Evolutionary conservation across 2,797 vertebrate genomes (phyloP).

Genomic region (Scolopax rusticola): DNA sequence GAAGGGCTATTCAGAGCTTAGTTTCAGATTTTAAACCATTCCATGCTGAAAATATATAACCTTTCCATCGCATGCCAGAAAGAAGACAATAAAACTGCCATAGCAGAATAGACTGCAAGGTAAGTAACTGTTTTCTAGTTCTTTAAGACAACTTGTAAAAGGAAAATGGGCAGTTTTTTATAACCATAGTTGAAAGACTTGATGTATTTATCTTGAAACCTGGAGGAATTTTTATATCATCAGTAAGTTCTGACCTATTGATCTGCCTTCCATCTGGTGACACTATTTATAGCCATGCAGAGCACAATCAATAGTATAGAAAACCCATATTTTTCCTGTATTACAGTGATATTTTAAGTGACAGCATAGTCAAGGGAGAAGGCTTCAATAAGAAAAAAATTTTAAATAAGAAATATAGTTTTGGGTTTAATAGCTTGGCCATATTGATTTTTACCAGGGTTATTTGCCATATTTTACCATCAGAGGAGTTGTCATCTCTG

Average conservation of each 20-base stretch:
- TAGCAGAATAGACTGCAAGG: slow-evolving; percentile 33
- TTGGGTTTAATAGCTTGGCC: slow-evolving; percentile 19
- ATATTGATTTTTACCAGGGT: slow-evolving; percentile 34
- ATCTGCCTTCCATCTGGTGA: slow-evolving; percentile 49
- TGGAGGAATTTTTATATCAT: slow-evolving; percentile 57
- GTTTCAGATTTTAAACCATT: slow-evolving; percentile 21
- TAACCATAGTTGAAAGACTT: slow-evolving; percentile 37
- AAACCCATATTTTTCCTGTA: slow-evolving; percentile 31
- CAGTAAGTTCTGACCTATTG: slow-evolving; percentile 56
- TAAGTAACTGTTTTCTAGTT: slow-evolving; percentile 57
- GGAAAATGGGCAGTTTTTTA: slow-evolving; percentile 44
- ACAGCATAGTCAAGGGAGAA: background rate
- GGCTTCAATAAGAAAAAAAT: background rate
- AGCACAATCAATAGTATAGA: slow-evolving; percentile 57
- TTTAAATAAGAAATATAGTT: slow-evolving; percentile 14
- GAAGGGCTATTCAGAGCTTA: slow-evolving; percentile 12
- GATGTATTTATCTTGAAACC: slow-evolving; percentile 62
- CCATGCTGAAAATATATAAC: slow-evolving; percentile 50
- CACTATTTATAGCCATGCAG: slow-evolving; percentile 55
- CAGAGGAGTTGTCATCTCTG: background rate
- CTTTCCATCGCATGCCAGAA: slow-evolving; percentile 17
- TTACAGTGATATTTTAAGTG: slow-evolving; percentile 39
- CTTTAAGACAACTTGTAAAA: slow-evolving; percentile 51
- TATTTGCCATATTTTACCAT: slow-evolving; percentile 42
- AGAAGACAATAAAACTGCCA: slow-evolving; percentile 61